A percentile compares a stretch with the other conserved stretches of the same genome.
Conservation (phyloP, 2,113 vertebrate species). For the Sisor rabdophorus region DNA sequence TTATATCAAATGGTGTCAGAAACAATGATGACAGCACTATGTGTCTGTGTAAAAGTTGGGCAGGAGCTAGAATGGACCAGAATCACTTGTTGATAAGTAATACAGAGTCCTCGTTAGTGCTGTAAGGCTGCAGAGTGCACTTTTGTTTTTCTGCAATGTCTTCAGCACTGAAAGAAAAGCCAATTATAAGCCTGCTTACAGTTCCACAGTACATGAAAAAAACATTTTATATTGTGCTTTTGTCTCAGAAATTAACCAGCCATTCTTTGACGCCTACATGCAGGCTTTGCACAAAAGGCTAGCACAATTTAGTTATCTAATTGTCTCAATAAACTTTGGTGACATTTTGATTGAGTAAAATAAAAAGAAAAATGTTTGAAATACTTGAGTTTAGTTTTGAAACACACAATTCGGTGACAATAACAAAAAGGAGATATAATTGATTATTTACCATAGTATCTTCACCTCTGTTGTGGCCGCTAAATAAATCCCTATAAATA, state of each 20-base stretch:
- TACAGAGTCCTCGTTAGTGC: slow-evolving; percentile 24
- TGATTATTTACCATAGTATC: too few relatives aligned
- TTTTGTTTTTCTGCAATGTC: slow-evolving; percentile 31
- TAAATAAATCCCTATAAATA: not conserved
- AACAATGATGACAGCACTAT: not conserved
- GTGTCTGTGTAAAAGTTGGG: slow-evolving; percentile 3
- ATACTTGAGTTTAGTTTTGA: too few relatives aligned
- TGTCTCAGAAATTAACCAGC: not conserved
- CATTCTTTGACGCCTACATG: not conserved
- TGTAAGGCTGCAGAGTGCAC: slow-evolving; percentile 24
- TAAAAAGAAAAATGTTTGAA: too few relatives aligned
- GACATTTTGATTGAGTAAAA: slow-evolving; percentile 19
- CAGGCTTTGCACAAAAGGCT: slow-evolving; percentile 2
- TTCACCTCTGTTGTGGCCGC: too few relatives aligned
- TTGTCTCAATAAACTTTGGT: not conserved
- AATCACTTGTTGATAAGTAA: slow-evolving; percentile 48
- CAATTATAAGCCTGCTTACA: slow-evolving; percentile 41
- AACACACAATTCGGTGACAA: too few relatives aligned
- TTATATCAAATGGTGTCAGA: slow-evolving; percentile 10
- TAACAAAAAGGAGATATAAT: too few relatives aligned
- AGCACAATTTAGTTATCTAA: not conserved
- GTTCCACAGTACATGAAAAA: slow-evolving; percentile 13
- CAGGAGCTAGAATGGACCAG: slow-evolving; percentile 20
- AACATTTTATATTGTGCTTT: not conserved
- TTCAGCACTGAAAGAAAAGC: slow-evolving; percentile 35